phyloP scores from a whole-genome alignment of 2,888 invertebrate genomes.

The Papilio protenor region DNA sequence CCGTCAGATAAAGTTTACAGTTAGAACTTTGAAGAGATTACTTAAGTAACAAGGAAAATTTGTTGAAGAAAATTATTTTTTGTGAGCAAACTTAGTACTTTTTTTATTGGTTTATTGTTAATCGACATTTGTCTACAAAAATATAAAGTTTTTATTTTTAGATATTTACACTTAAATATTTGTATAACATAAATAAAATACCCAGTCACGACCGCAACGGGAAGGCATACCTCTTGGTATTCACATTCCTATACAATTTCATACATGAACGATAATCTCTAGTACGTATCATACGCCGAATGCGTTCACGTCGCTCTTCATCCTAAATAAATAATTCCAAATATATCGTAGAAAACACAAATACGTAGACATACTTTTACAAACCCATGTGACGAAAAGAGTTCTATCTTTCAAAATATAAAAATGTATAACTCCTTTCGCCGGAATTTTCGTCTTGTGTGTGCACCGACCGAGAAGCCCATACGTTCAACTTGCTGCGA shows the following conservation, averaged over 20 bases:
- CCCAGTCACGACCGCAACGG: not conserved
- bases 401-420: too few species aligned
- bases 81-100: not conserved
- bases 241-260: constrained; percentile 14
- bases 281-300: too few species aligned
- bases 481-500: too few species aligned
- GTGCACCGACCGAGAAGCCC: not conserved
- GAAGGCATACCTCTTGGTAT: not conserved
- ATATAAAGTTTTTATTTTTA: not conserved
- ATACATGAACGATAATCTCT: constrained; percentile 19
- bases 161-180: too few species aligned
- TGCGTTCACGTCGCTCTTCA: not conserved
- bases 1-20: constrained; percentile 16
- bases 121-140: not conserved
- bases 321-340: constrained; percentile 10
- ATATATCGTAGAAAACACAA: not conserved
- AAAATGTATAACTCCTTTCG: too few species aligned
- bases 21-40: constrained; percentile 12
- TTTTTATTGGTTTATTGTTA: not conserved
- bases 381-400: not conserved
- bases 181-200: too few species aligned
- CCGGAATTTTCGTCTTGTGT: not conserved
- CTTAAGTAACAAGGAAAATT: constrained; percentile 5
- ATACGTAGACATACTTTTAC: not conserved
- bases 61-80: not conserved